Percentiles rank a stretch among this genome's conserved stretches.
Evolutionary conservation across 2,113 vertebrate species (phyloP).

Genomic region (Corvus hawaiiensis): DNA sequence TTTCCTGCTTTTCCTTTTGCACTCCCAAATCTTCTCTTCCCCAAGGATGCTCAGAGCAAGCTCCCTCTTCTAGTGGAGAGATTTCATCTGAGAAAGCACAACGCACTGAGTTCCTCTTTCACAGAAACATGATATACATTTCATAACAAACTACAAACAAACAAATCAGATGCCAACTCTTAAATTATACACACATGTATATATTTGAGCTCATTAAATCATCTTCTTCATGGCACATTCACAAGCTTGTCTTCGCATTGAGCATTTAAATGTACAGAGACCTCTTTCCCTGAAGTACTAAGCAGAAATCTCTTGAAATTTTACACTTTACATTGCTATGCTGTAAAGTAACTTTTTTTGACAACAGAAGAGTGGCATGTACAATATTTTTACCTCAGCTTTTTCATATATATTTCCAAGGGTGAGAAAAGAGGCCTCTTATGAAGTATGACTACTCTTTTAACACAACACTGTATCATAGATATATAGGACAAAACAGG

Average conservation of each 20-base stretch:
- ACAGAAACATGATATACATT: neutral
- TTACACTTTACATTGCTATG: neutral
- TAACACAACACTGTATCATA: neutral
- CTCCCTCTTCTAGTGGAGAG: neutral
- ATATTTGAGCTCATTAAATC: constrained; percentile 18
- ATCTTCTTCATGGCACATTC: neutral
- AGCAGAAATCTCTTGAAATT: neutral
- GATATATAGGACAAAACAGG: neutral
- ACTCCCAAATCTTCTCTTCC: neutral
- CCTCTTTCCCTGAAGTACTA: neutral
- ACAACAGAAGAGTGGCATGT: neutral
- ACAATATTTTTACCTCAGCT: neutral
- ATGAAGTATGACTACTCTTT: neutral
- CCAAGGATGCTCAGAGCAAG: neutral
- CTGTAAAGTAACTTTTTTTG: neutral
- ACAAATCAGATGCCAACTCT: neutral
- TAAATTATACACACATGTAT: neutral
- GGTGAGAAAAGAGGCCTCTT: neutral
- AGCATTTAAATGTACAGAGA: neutral
- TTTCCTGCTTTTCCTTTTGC: neutral
- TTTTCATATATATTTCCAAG: neutral
- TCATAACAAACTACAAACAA: neutral
- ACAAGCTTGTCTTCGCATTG: neutral
- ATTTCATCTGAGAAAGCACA: neutral
- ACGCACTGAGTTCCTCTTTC: neutral